Base-by-base conservation (phyloP, 92 coral and sea anemone species). In the Porites evermanni region DNA sequence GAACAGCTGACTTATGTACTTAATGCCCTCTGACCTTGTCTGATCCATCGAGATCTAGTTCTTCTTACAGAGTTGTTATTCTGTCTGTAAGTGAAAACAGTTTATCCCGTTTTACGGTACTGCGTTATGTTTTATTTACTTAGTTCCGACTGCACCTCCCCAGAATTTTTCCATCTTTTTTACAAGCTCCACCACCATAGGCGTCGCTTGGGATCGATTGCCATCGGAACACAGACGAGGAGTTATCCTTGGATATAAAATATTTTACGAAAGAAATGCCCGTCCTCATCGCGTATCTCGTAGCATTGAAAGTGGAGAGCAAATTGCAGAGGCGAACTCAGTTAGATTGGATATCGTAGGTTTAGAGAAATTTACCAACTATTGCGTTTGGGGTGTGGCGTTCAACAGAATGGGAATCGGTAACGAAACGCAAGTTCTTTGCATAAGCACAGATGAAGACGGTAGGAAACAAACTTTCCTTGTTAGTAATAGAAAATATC, bases 371-470 rank as follows among this genome's bases (percentile, higher is more conserved):
- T 90, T 74, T 47, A 75, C 88, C 12, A 83, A 71, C 38, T 90
- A 90, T 29, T 86, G 81, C 20, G 76, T 90, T 23, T 24, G 19
- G 38, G 75, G 80, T 53, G 12, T 53, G 70, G 93, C 90, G 13
- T 86, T 86, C 56, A 90, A 88, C 53, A 78, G 82, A 8, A 86
- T 64, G n/a, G 93, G 93, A 64, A 19, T 19, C 63, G 79, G 93
- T 2, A 66, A 69, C 16, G 0, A 38, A 20, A 29, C 75, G 29
- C 7, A 74, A 12, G 3, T 1, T 23, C 11, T 8, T 21, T 84
- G 88, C 32, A 18, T 21, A 18, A 64, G 24, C 72, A 75, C 88
- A 14, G 65, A 75, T 12, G 88, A 84, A 21, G 88, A 84, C 32
- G 88, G 88, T 84, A 74, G 3, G 87, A 53, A 9, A 50, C 5